Percentiles rank a stretch among this genome's conserved stretches.
Conservation (phyloP, 1,140 invertebrate genomes). For the Ooceraea biroi region DNA sequence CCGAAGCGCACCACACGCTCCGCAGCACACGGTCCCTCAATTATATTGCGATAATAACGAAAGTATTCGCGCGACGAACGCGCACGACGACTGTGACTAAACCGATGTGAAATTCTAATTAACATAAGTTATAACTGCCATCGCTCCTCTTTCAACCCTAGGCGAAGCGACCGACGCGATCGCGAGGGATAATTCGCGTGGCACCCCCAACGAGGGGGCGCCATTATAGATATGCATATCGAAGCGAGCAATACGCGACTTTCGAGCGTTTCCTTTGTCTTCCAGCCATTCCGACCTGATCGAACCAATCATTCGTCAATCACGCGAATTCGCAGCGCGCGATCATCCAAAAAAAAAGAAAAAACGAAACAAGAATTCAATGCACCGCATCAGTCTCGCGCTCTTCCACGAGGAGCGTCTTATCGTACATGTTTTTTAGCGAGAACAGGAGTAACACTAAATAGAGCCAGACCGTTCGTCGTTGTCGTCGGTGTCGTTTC, state of each 20-base stretch:
- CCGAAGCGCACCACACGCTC: conserved; percentile 17
- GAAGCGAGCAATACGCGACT: conserved; percentile 69
- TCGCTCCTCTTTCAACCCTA: conserved; percentile 11
- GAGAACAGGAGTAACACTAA: neutral
- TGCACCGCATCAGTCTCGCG: conserved; percentile 1
- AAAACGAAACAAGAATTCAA: too few relatives aligned
- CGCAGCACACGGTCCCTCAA: neutral
- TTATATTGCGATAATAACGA: conserved; percentile 22
- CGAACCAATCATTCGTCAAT: neutral
- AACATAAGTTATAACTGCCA: conserved; percentile 38
- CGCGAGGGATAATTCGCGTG: neutral
- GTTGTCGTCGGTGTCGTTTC: conserved; percentile 73
- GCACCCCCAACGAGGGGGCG: too few relatives aligned
- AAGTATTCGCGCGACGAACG: conserved; percentile 22
- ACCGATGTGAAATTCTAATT: conserved; percentile 27
- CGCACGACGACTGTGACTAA: conserved; percentile 36
- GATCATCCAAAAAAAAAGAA: too few relatives aligned
- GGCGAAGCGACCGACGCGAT: conserved; percentile 45
- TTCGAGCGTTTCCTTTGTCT: conserved; percentile 67
- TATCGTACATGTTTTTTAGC: conserved; percentile 37
- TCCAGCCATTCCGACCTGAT: conserved; percentile 58
- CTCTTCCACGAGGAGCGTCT: conserved; percentile 21
- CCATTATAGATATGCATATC: conserved; percentile 53
- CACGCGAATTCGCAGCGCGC: neutral
- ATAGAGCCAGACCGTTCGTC: conserved; percentile 63